Percentiles rank a stretch among this genome's conserved stretches.
Evolutionary conservation across 2,113 vertebrate species (phyloP).

Genomic region (Sylvicapra grimmia): DNA sequence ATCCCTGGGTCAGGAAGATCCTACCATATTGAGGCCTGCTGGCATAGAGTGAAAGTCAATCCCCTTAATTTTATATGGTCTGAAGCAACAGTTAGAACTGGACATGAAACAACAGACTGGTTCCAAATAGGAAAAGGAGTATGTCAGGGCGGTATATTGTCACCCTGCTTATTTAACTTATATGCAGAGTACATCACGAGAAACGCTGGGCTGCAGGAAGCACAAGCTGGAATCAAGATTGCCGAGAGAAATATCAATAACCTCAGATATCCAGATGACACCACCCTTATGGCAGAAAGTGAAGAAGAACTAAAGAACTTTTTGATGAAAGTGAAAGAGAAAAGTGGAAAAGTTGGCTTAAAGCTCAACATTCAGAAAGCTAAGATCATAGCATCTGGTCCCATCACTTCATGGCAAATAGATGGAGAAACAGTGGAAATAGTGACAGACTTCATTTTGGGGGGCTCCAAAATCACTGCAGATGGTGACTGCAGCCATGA

Average conservation of each 20-base stretch:
- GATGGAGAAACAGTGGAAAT: not conserved
- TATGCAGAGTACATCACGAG: not conserved
- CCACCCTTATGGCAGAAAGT: no score
- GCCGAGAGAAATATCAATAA: not conserved
- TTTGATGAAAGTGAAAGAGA: not conserved
- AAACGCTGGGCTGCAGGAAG: fast-evolving
- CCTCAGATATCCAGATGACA: not conserved
- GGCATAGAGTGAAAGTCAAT: not conserved
- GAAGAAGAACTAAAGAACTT: not conserved
- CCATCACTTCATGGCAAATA: not conserved
- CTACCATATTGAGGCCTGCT: not conserved
- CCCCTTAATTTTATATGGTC: not conserved
- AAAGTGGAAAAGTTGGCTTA: not conserved
- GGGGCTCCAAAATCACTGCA: not conserved
- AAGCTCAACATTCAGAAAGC: not conserved
- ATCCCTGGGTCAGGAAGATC: not conserved
- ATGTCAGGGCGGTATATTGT: not conserved
- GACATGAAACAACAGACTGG: not conserved
- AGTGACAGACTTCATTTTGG: not conserved
- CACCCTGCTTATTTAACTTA: not conserved
- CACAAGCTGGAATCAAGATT: not conserved
- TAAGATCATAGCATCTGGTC: not conserved
- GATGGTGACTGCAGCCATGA: not conserved
- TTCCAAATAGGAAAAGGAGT: not conserved
- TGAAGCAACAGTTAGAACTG: not conserved